phyloP scores from a whole-genome alignment of 2,797 vertebrate species.

The Meriones psammophilus region DNA sequence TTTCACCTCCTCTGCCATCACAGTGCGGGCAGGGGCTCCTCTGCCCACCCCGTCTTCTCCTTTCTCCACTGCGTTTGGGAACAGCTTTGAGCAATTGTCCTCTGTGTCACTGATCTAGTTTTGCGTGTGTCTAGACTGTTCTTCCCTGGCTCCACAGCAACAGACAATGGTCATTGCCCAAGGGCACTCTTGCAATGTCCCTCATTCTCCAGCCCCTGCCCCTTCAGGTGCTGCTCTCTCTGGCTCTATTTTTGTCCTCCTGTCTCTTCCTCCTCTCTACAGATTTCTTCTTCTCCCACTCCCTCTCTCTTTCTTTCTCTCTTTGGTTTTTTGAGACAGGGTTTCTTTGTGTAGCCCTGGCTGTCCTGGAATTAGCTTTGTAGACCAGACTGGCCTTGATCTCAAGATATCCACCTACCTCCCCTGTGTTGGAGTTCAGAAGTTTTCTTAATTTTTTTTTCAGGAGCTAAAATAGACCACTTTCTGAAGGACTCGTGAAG shows the following conservation, averaged over 20 bases:
- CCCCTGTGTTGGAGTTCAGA: not conserved
- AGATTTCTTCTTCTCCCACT: not conserved
- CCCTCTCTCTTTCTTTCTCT: not conserved
- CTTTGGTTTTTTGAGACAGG: not conserved
- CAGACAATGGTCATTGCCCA: not conserved
- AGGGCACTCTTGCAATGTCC: not conserved
- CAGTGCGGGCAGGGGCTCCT: rapidly evolving
- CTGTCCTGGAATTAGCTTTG: not conserved
- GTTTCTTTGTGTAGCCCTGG: not conserved
- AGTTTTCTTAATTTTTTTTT: conserved; percentile 31
- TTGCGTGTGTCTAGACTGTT: not conserved
- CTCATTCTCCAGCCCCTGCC: not conserved
- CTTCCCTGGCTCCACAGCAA: not conserved
- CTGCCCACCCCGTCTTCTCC: rapidly evolving
- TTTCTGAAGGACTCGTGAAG: not conserved
- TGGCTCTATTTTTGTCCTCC: not conserved
- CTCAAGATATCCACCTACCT: not conserved
- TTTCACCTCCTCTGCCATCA: too few relatives aligned
- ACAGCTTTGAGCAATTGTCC: not conserved
- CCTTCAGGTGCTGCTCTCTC: not conserved
- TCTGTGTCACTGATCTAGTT: not conserved
- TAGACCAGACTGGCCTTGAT: not conserved
- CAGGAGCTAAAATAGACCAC: not conserved
- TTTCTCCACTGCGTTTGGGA: not conserved
- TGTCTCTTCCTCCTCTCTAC: not conserved